A percentile compares a stretch with the other conserved stretches of the same genome.
phyloP scores from a whole-genome alignment of 1,140 invertebrate species.

The Calliopsis andreniformis region DNA sequence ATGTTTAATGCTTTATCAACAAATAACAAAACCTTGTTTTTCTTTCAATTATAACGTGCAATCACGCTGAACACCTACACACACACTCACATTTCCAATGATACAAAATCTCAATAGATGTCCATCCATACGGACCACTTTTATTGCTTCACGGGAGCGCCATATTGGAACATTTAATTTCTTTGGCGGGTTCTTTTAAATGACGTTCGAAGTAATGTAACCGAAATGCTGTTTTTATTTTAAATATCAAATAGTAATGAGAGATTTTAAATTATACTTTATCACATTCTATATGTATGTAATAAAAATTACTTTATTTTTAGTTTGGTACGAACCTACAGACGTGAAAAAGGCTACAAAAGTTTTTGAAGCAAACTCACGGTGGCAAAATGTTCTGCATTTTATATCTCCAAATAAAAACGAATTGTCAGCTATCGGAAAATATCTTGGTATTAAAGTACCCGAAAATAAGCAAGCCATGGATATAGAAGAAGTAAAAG shows the following conservation, averaged over 20 bases:
- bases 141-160: constrained; percentile 4
- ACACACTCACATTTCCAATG: background rate
- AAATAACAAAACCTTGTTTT: constrained; percentile 5
- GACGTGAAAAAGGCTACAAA: constrained; percentile 82
- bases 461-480: constrained; percentile 41
- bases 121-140: background rate
- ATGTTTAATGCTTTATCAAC: background rate
- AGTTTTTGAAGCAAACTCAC: constrained; percentile 78
- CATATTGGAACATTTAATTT: background rate
- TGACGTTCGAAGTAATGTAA: background rate
- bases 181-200: constrained; percentile 17
- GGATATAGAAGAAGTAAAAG: constrained; percentile 54
- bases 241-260: background rate
- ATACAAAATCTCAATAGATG: constrained; percentile 10
- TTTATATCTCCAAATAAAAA: constrained; percentile 84
- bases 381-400: constrained; percentile 77
- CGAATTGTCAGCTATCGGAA: constrained; percentile 80
- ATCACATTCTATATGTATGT: background rate
- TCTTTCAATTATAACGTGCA: background rate
- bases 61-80: constrained; percentile 6
- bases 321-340: constrained; percentile 87
- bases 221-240: background rate
- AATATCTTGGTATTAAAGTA: constrained; percentile 67
- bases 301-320: constrained; percentile 52
- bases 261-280: background rate